Evolutionary conservation across 2,113 vertebrate species (phyloP).

Genomic region (Oryzias javanicus): DNA sequence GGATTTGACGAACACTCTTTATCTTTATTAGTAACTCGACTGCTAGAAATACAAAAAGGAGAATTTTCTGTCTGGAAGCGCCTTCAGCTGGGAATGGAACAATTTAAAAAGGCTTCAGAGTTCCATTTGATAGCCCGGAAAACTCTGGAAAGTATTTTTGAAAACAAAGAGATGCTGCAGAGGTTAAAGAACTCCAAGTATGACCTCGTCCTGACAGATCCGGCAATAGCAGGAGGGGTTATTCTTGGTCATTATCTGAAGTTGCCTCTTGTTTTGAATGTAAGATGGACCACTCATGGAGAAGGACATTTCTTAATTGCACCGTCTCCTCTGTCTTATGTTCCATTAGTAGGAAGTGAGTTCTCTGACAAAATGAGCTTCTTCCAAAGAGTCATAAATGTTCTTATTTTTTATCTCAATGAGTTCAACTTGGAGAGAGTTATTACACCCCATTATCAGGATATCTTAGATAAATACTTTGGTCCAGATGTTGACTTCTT

Average conservation of each 20-base stretch:
- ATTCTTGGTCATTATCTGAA: constrained; percentile 59
- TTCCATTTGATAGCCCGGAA: constrained; percentile 11
- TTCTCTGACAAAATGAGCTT: constrained; percentile 73
- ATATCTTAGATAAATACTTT: constrained; percentile 53
- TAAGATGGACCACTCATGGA: constrained; percentile 58
- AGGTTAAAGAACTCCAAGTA: constrained; percentile 41
- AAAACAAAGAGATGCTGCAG: constrained; percentile 46
- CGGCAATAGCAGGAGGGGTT: constrained; percentile 27
- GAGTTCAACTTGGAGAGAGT: not conserved
- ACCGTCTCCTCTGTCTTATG: constrained; percentile 70
- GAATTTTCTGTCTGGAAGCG: constrained; percentile 35
- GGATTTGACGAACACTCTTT: constrained; percentile 48
- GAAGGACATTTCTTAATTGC: constrained; percentile 67
- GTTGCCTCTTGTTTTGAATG: constrained; percentile 69
- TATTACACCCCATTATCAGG: constrained; percentile 11
- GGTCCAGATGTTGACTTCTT: constrained; percentile 47
- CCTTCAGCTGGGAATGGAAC: constrained; percentile 47
- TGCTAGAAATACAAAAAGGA: constrained; percentile 41
- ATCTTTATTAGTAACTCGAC: constrained; percentile 8
- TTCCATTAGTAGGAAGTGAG: constrained; percentile 44
- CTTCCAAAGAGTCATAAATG: constrained; percentile 65
- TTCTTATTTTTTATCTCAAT: not conserved
- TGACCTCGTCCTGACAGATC: constrained; percentile 68
- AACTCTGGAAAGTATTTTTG: constrained; percentile 32
- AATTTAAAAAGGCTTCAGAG: not conserved